Evolutionary conservation across 1,140 invertebrate genomes (phyloP).

Genomic region (Hesperophylax magnus): DNA sequence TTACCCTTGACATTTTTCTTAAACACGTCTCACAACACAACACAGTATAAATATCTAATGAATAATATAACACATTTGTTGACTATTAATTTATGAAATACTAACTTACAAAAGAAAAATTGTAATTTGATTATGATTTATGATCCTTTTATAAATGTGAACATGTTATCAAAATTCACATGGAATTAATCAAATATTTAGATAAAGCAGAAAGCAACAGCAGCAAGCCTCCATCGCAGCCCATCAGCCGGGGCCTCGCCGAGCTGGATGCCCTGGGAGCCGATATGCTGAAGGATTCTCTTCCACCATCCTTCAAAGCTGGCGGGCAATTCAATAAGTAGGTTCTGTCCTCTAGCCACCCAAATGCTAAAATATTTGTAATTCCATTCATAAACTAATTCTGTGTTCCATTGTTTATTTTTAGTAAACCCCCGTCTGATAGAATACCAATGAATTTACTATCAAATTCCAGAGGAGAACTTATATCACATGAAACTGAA

Average conservation of each 20-base stretch:
- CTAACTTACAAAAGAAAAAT: no score
- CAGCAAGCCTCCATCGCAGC: background rate
- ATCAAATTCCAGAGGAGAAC: constrained; percentile 54
- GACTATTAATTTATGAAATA: no score
- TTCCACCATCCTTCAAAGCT: constrained; percentile 69
- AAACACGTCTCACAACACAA: no score
- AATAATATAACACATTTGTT: no score
- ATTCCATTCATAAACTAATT: no score
- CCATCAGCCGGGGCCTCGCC: constrained; percentile 76
- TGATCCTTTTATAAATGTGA: no score
- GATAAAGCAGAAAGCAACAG: constrained; percentile 53
- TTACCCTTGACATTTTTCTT: no score
- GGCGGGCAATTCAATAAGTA: constrained; percentile 65
- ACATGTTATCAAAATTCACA: background rate
- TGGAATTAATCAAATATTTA: constrained; percentile 52
- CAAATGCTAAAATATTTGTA: no score
- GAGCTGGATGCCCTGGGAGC: constrained; percentile 83
- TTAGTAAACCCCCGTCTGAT: constrained; percentile 72
- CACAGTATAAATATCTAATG: no score
- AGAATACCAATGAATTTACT: constrained; percentile 82
- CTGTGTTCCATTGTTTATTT: constrained; percentile 56
- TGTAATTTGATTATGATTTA: no score
- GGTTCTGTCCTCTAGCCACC: background rate
- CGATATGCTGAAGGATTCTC: constrained; percentile 79
- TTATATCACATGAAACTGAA: background rate